Percentiles rank a stretch among this genome's conserved stretches.
These are phyloP conservation scores for Tolypeutes matacus DNA, from an alignment of 2,797 vertebrate genomes.

Conservation along the genomic window DNA sequence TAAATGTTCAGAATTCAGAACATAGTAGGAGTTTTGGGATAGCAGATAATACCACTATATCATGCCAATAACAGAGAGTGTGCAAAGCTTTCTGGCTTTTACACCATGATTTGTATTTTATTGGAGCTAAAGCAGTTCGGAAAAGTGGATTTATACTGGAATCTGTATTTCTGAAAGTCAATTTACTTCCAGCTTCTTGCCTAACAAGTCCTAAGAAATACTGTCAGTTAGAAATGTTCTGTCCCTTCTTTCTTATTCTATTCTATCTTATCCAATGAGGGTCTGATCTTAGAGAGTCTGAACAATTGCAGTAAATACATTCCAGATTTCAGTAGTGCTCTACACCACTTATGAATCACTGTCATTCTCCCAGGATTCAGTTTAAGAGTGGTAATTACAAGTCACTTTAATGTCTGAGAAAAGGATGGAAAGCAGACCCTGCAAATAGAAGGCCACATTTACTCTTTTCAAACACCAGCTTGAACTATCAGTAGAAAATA, in stretches of 20 bases:
- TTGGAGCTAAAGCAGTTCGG: slow-evolving; percentile 33
- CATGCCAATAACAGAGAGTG: background rate
- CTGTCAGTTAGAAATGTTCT: background rate
- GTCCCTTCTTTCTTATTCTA: slow-evolving; percentile 19
- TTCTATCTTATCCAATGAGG: background rate
- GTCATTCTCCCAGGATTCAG: slow-evolving; percentile 74
- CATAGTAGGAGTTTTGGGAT: background rate
- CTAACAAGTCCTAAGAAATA: slow-evolving; percentile 36
- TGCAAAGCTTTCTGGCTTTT: background rate
- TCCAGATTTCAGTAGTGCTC: slow-evolving; percentile 65
- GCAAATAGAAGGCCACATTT: slow-evolving; percentile 68
- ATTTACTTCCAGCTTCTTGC: slow-evolving; percentile 34
- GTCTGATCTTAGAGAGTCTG: background rate
- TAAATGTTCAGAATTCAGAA: slow-evolving; percentile 29
- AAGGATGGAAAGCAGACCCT: slow-evolving; percentile 63
- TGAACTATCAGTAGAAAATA: slow-evolving; percentile 55
- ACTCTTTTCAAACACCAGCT: slow-evolving; percentile 69
- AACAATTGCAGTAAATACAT: slow-evolving; percentile 68
- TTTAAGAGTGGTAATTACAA: slow-evolving; percentile 63
- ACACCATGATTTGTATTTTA: background rate
- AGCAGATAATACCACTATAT: background rate
- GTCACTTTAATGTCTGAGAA: slow-evolving; percentile 70
- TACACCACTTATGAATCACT: slow-evolving; percentile 74
- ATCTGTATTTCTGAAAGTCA: slow-evolving; percentile 38
- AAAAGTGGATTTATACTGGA: slow-evolving; percentile 39